These are phyloP conservation scores for Oreotragus oreotragus DNA, from an alignment of 2,113 vertebrate genomes.

Conservation along the genomic window DNA sequence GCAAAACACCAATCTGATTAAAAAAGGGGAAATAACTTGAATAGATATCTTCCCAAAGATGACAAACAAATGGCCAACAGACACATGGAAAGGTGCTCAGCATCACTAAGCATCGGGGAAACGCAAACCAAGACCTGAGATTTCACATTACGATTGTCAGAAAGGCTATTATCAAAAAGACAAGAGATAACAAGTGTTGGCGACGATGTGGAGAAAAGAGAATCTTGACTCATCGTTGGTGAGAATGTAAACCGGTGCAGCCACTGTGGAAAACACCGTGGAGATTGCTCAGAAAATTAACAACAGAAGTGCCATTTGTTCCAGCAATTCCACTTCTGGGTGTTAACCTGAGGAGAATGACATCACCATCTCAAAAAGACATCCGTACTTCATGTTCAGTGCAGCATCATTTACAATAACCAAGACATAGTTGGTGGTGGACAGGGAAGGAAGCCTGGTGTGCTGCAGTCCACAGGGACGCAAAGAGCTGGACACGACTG, in stretches of 20 bases:
- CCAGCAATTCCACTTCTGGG: background rate
- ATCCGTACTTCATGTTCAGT: background rate
- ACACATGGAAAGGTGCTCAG: background rate
- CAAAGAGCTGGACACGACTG: background rate
- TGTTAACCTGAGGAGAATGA: background rate
- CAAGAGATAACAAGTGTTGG: background rate
- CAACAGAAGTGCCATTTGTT: background rate
- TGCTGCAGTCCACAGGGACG: fast-evolving
- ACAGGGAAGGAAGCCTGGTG: background rate
- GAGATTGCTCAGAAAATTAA: background rate
- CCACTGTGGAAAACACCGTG: background rate
- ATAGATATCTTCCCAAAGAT: background rate
- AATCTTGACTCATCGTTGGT: background rate
- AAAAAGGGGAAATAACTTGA: background rate
- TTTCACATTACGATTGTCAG: background rate
- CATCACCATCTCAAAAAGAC: background rate
- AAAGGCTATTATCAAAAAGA: background rate
- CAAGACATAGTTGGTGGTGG: background rate
- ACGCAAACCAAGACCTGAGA: background rate
- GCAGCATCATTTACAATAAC: background rate
- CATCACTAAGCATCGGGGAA: background rate
- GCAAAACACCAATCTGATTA: background rate
- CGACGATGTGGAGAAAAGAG: background rate
- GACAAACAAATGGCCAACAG: background rate
- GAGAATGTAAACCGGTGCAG: background rate